Conservation (phyloP, 2,113 vertebrate genomes). For the Trogon melanurus region DNA sequence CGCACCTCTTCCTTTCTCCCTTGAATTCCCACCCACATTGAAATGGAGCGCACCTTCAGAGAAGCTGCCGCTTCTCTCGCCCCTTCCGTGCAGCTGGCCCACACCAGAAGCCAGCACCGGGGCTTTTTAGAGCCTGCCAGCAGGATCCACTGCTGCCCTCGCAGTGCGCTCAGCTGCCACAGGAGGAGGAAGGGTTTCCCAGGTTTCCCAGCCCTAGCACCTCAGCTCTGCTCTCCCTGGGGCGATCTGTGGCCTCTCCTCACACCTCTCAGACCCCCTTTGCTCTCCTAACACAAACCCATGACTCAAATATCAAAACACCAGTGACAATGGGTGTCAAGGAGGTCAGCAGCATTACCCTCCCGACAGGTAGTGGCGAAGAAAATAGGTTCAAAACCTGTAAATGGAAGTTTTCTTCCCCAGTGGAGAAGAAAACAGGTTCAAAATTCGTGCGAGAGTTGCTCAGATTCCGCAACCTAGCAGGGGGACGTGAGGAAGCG, state of each 20-base stretch:
- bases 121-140: neutral
- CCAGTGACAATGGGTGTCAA: fast-evolving
- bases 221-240: neutral
- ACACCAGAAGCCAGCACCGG: fast-evolving
- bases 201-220: neutral
- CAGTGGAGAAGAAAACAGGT: neutral
- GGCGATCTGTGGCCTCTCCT: neutral
- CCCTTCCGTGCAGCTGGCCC: neutral
- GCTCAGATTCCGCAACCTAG: neutral
- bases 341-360: neutral
- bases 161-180: fast-evolving
- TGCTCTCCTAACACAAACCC: neutral
- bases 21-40: neutral
- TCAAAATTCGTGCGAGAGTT: neutral
- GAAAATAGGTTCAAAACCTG: neutral
- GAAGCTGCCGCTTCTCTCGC: neutral
- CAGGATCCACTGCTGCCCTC: neutral
- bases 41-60: neutral
- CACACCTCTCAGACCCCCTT: neutral
- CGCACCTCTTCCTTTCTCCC: neutral
- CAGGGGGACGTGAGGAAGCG: fast-evolving
- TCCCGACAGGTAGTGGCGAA: fast-evolving
- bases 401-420: neutral
- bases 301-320: fast-evolving
- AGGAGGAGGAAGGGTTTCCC: neutral